A percentile compares a stretch with the other conserved stretches of the same genome.
Evolutionary conservation across 2,797 vertebrate genomes (phyloP).

Genomic region (Typhlichthys eigenmanni): DNA sequence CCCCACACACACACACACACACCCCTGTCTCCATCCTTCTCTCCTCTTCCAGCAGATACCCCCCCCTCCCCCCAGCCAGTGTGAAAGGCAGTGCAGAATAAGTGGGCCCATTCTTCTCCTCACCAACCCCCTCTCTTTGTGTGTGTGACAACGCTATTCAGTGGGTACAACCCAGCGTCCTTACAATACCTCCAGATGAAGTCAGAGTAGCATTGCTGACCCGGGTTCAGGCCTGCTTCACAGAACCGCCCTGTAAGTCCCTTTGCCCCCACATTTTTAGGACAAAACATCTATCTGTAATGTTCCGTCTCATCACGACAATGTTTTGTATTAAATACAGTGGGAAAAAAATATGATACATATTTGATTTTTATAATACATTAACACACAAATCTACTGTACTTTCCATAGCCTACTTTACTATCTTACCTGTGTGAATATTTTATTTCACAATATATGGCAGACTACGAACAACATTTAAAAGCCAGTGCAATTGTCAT

Average conservation of each 20-base stretch:
- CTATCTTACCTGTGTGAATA: constrained; percentile 54
- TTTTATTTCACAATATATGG: constrained; percentile 13
- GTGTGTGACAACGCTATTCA: constrained; percentile 45
- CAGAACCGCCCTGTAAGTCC: constrained; percentile 9
- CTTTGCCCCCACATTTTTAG: constrained; percentile 4
- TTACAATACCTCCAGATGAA: constrained; percentile 30
- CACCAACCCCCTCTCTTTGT: constrained; percentile 8
- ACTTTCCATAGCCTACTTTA: background rate
- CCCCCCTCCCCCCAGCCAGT: background rate
- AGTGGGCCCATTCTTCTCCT: constrained; percentile 57
- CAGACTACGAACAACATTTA: background rate
- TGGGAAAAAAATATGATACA: constrained; percentile 1
- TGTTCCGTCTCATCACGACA: constrained; percentile 2
- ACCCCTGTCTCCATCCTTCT: background rate
- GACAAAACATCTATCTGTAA: constrained; percentile 12
- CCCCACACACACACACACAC: too few relatives aligned
- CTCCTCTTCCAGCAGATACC: constrained; percentile 11
- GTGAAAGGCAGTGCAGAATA: constrained; percentile 41
- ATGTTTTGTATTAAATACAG: constrained; percentile 1
- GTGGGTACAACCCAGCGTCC: constrained; percentile 36
- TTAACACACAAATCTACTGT: constrained; percentile 20
- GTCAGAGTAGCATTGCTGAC: constrained; percentile 40
- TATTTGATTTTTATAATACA: constrained; percentile 2
- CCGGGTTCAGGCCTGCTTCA: background rate
- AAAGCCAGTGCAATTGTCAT: constrained; percentile 61